phyloP scores from a whole-genome alignment of 2,888 invertebrate species.

The Furcula furcula region DNA sequence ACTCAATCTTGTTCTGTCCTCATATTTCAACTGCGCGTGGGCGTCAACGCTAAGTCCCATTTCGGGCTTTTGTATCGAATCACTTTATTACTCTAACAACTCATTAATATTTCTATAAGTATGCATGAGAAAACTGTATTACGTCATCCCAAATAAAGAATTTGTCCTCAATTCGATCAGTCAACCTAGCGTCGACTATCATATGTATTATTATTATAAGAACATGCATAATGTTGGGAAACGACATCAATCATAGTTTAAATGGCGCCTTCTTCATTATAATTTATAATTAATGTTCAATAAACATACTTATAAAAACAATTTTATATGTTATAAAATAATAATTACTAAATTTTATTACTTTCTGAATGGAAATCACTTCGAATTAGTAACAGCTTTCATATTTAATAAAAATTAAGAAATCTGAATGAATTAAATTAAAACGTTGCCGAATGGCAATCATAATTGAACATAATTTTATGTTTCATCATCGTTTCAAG shows the following conservation, averaged over 20 bases:
- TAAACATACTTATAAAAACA: constrained; percentile 34
- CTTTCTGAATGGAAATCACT: constrained; percentile 33
- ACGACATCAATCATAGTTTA: constrained; percentile 42
- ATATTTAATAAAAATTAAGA: constrained; percentile 28
- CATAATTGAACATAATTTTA: constrained; percentile 7
- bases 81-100: constrained; percentile 49
- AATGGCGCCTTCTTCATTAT: constrained; percentile 33
- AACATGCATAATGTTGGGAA: constrained; percentile 36
- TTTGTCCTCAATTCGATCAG: constrained; percentile 30
- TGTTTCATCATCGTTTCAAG: constrained; percentile 6
- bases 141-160: constrained; percentile 30
- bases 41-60: constrained; percentile 48
- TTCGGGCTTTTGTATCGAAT: constrained; percentile 50
- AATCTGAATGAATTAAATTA: constrained; percentile 25
- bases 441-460: constrained; percentile 11
- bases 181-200: constrained; percentile 26
- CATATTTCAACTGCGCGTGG: constrained; percentile 45
- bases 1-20: constrained; percentile 29
- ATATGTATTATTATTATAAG: constrained; percentile 37
- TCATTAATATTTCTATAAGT: constrained; percentile 37
- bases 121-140: constrained; percentile 39
- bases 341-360: constrained; percentile 33
- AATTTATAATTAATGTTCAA: constrained; percentile 41
- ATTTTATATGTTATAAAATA: constrained; percentile 37
- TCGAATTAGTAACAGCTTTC: constrained; percentile 26